Evolutionary conservation across 2,888 invertebrate species (phyloP).

Genomic region (Dorcus parallelipipedus): DNA sequence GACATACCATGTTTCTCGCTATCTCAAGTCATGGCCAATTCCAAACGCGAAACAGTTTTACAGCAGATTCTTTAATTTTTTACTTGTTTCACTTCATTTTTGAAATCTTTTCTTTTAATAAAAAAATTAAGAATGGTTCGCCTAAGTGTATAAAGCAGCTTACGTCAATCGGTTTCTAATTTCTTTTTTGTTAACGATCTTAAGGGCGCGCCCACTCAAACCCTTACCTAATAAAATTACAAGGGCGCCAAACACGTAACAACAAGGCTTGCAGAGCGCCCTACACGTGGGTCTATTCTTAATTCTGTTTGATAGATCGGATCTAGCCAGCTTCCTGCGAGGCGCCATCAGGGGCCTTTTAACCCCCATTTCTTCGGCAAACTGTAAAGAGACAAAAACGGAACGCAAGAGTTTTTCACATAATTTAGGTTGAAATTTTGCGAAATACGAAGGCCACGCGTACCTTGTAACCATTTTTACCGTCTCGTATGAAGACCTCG

Average conservation of each 20-base stretch:
- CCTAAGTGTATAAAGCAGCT: too few relatives aligned
- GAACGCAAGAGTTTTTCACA: background rate
- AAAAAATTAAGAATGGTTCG: too few relatives aligned
- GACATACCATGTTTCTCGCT: too few relatives aligned
- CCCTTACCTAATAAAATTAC: slow-evolving; percentile 55
- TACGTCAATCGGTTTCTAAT: too few relatives aligned
- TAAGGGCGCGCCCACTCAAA: too few relatives aligned
- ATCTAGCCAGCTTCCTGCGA: slow-evolving; percentile 56
- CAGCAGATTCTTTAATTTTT: too few relatives aligned
- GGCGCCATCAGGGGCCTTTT: slow-evolving; percentile 74
- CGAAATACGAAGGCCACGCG: background rate
- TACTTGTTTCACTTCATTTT: too few relatives aligned
- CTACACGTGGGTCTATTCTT: slow-evolving; percentile 55
- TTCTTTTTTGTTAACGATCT: too few relatives aligned
- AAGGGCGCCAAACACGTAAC: slow-evolving; percentile 61
- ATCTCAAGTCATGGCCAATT: too few relatives aligned
- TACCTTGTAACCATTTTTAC: slow-evolving; percentile 61
- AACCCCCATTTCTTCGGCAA: slow-evolving; percentile 65
- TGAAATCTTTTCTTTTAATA: too few relatives aligned
- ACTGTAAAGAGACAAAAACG: slow-evolving; percentile 40
- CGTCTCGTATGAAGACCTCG: slow-evolving; percentile 73
- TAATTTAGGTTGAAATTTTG: too few relatives aligned
- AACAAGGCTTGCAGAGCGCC: slow-evolving; percentile 62
- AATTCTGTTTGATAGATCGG: slow-evolving; percentile 52
- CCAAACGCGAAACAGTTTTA: too few relatives aligned